These are phyloP conservation scores for Actinia equina DNA, from an alignment of 64 coral and sea anemone genomes.

Conservation along the genomic window DNA sequence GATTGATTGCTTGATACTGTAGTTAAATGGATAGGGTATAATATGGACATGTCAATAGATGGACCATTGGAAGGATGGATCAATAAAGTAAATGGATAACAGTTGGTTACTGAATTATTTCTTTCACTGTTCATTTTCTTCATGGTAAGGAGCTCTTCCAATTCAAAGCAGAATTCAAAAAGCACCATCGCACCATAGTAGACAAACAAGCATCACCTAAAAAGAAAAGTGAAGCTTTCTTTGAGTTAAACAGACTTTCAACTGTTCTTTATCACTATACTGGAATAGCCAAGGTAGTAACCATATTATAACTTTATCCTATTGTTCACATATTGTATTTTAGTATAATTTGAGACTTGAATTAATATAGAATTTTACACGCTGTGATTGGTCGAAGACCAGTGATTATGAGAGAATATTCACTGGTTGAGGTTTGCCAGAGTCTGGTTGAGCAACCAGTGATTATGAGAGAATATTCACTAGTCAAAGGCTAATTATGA, in stretches of 20 bases:
- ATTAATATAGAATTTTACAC: too few relatives aligned
- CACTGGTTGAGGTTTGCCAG: too few relatives aligned
- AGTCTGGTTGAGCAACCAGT: too few relatives aligned
- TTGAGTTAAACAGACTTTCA: constrained; percentile 76
- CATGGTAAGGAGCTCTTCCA: constrained; percentile 38
- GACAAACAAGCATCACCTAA: not conserved
- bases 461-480: too few relatives aligned
- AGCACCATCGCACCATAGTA: not conserved
- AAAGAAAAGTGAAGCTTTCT: constrained; percentile 28
- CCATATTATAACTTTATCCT: too few relatives aligned
- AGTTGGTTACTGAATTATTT: constrained; percentile 9
- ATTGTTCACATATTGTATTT: too few relatives aligned
- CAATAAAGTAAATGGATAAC: not conserved
- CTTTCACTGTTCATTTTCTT: constrained; percentile 6
- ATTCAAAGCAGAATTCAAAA: constrained; percentile 50
- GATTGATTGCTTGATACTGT: too few relatives aligned
- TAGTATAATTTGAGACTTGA: too few relatives aligned
- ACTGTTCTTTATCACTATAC: constrained; percentile 75
- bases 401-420: too few relatives aligned
- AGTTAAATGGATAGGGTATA: not conserved
- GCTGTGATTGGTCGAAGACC: too few relatives aligned
- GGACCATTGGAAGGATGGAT: not conserved
- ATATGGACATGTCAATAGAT: too few relatives aligned
- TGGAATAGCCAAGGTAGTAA: constrained; percentile 84
- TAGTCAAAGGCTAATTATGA: too few relatives aligned